These are phyloP conservation scores for Oryzias sinensis DNA, from an alignment of 2,797 vertebrate species.

Conservation along the genomic window DNA sequence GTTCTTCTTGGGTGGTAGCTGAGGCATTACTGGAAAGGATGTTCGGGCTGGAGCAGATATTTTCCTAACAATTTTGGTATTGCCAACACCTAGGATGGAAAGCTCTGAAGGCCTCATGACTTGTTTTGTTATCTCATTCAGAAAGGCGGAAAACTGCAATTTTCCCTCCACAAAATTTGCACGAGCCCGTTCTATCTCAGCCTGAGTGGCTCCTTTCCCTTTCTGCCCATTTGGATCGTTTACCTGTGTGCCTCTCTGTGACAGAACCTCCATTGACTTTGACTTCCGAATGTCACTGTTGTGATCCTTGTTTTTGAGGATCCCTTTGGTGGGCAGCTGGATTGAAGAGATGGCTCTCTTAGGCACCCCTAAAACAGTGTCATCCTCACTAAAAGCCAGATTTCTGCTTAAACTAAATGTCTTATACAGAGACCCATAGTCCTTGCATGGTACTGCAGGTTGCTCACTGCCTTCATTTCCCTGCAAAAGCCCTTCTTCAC, in stretches of 20 bases:
- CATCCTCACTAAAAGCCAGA: constrained; percentile 66
- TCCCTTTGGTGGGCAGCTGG: constrained; percentile 77
- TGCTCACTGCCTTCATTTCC: constrained; percentile 24
- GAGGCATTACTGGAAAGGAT: constrained; percentile 54
- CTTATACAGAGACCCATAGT: constrained; percentile 68
- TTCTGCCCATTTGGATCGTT: constrained; percentile 43
- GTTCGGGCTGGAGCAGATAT: constrained; percentile 8
- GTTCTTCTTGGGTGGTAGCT: constrained; percentile 67
- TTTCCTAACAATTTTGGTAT: constrained; percentile 33
- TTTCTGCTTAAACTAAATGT: constrained; percentile 70
- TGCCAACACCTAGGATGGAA: constrained; percentile 69
- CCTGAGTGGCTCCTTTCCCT: constrained; percentile 35
- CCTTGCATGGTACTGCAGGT: constrained; percentile 12
- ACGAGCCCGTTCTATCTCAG: constrained; percentile 45
- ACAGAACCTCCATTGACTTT: constrained; percentile 82
- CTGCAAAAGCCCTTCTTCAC: constrained; percentile 69
- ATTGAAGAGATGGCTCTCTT: constrained; percentile 70
- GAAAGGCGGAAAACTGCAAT: constrained; percentile 82
- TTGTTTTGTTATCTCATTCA: constrained; percentile 84
- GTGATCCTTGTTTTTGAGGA: constrained; percentile 76
- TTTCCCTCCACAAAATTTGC: constrained; percentile 74
- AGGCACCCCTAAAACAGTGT: constrained; percentile 60
- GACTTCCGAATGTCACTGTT: constrained; percentile 74
- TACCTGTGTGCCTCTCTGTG: constrained; percentile 59
- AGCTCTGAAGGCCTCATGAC: constrained; percentile 82